Evolutionary conservation across 2,113 vertebrate species (phyloP).

Genomic region (Pseudorectes ferrugineus): DNA sequence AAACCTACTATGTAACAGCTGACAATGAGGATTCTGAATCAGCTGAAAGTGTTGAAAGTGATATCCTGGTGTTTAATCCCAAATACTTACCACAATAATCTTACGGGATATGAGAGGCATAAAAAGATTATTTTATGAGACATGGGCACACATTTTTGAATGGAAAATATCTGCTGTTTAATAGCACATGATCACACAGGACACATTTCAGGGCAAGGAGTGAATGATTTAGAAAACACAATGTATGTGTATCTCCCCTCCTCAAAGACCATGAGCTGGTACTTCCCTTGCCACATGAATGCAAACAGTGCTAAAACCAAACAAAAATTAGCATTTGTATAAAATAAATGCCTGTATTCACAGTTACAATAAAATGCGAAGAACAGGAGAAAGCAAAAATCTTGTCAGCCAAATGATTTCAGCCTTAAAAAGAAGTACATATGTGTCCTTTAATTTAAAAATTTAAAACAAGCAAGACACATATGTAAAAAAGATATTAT

Average conservation of each 20-base stretch:
- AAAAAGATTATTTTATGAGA: neutral
- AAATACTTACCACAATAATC: neutral
- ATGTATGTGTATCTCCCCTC: neutral
- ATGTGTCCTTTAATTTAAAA: neutral
- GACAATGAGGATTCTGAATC: neutral
- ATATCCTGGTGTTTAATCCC: neutral
- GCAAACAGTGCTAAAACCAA: neutral
- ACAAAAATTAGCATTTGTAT: neutral
- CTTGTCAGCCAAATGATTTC: neutral
- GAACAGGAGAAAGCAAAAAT: neutral
- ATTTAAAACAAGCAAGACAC: neutral
- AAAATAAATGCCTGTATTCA: neutral
- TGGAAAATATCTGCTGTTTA: neutral
- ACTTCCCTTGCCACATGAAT: neutral
- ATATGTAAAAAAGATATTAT: neutral
- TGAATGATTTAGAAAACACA: neutral
- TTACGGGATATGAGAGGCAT: neutral
- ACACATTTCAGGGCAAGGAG: neutral
- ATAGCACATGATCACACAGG: rapidly evolving
- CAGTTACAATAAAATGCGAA: neutral
- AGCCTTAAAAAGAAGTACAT: neutral
- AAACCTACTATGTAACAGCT: neutral
- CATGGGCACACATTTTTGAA: neutral
- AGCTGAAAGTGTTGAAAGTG: neutral
- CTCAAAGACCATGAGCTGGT: neutral